Percentiles rank a stretch among this genome's conserved stretches.
These are phyloP conservation scores for Drosophila tripunctata DNA, from an alignment of 2,888 invertebrate species.

Conservation along the genomic window DNA sequence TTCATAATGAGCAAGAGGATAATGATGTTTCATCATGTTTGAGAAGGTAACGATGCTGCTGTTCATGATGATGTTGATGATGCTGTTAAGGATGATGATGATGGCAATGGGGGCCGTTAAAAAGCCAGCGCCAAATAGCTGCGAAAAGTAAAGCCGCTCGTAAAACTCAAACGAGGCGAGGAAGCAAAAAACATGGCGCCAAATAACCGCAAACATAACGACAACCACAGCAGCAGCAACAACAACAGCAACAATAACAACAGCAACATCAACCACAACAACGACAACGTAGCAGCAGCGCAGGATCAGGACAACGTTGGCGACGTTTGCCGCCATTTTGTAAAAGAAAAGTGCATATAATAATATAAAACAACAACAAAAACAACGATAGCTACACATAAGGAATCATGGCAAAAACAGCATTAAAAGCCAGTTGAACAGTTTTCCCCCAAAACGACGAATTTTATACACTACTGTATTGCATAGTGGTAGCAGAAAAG, in stretches of 20 bases:
- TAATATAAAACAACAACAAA: constrained; percentile 66
- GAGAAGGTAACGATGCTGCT: constrained; percentile 2
- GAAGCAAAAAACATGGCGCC: constrained; percentile 78
- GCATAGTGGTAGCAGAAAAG: too few species aligned
- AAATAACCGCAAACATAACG: constrained; percentile 81
- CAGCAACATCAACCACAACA: constrained; percentile 44
- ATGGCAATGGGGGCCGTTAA: constrained; percentile 59
- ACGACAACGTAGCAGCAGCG: constrained; percentile 24
- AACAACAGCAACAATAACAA: constrained; percentile 38
- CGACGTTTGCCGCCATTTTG: constrained; percentile 80
- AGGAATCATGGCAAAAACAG: constrained; percentile 56
- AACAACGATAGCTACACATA: constrained; percentile 26
- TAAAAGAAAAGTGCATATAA: constrained; percentile 80
- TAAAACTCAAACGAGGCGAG: constrained; percentile 80
- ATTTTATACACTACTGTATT: constrained; percentile 12
- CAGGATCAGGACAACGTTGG: constrained; percentile 55
- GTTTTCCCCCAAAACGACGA: constrained; percentile 3
- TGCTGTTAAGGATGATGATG: constrained; percentile 22
- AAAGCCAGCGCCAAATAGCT: constrained; percentile 78
- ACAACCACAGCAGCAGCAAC: constrained; percentile 38
- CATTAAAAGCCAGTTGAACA: constrained; percentile 52
- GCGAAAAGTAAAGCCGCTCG: constrained; percentile 79
- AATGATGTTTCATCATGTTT: not conserved
- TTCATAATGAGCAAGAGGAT: not conserved
- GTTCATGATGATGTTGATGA: not conserved